These are phyloP conservation scores for Labia minor DNA, from an alignment of 2,888 invertebrate species.

Conservation along the genomic window DNA sequence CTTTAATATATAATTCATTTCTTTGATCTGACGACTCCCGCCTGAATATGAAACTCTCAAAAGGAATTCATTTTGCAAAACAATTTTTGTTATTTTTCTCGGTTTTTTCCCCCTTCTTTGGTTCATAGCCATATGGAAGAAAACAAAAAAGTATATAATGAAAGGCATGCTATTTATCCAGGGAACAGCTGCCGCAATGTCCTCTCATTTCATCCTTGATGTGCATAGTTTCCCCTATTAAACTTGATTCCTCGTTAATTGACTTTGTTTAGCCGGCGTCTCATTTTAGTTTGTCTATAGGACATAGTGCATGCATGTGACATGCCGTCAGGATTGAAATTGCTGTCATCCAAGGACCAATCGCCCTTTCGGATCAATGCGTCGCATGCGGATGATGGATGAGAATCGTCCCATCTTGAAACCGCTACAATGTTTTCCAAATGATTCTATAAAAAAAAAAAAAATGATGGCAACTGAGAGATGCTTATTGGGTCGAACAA, in stretches of 20 bases:
- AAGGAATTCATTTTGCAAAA: not conserved
- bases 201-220: not conserved
- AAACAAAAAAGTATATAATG: not conserved
- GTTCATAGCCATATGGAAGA: not conserved
- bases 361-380: not conserved
- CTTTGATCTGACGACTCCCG: not conserved
- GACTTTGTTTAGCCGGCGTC: constrained; percentile 1
- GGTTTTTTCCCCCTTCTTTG: not conserved
- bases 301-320: constrained; percentile 13
- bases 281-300: constrained; percentile 4
- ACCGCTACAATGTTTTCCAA: not conserved
- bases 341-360: constrained; percentile 1
- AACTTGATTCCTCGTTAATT: constrained; percentile 5
- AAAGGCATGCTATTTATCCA: not conserved
- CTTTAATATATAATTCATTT: not conserved
- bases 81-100: not conserved
- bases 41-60: not conserved
- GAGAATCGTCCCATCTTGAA: not conserved
- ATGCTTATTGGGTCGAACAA: too few species aligned
- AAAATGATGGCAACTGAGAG: too few species aligned
- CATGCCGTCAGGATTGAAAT: constrained; percentile 3
- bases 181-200: not conserved
- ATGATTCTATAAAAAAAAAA: not conserved
- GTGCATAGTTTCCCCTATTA: constrained; percentile 3
- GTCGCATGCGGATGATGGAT: not conserved